These are phyloP conservation scores for Grapholita molesta DNA, from an alignment of 1,140 invertebrate species.

Conservation along the genomic window DNA sequence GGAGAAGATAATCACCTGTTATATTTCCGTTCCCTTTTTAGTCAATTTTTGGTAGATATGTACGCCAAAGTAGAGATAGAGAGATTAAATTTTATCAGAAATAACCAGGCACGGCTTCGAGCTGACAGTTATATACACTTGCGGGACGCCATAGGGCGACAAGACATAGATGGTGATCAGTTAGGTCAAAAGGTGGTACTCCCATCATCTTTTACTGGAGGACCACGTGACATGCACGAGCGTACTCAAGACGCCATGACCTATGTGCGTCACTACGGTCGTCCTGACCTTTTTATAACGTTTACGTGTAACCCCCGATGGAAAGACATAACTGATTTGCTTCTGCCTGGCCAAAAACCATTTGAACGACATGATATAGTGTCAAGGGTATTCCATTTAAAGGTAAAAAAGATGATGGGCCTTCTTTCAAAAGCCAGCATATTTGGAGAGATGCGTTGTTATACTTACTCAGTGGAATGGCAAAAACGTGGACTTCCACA, in stretches of 20 bases:
- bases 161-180: not conserved
- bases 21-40: conserved; percentile 21
- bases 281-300: conserved; percentile 28
- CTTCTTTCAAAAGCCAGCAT: conserved; percentile 49
- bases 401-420: conserved; percentile 67
- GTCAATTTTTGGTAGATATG: conserved; percentile 64
- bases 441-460: conserved; percentile 49
- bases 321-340: conserved; percentile 3
- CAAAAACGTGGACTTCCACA: conserved; percentile 69
- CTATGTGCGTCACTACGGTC: conserved; percentile 24
- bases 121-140: conserved; percentile 72
- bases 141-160: conserved; percentile 27
- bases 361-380: conserved; percentile 35
- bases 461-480: conserved; percentile 76
- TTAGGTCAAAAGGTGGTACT: not conserved
- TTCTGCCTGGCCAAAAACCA: conserved; percentile 22
- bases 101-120: conserved; percentile 73
- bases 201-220: conserved; percentile 17
- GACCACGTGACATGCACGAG: conserved; percentile 16
- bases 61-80: conserved; percentile 76
- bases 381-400: conserved; percentile 68
- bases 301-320: conserved; percentile 27
- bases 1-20: conserved; percentile 21
- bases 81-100: conserved; percentile 54
- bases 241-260: conserved; percentile 27